Percentiles rank a stretch among this genome's conserved stretches.
These are phyloP conservation scores for Drosophila stalkeri DNA, from an alignment of 2,888 invertebrate species.

Conservation along the genomic window DNA sequence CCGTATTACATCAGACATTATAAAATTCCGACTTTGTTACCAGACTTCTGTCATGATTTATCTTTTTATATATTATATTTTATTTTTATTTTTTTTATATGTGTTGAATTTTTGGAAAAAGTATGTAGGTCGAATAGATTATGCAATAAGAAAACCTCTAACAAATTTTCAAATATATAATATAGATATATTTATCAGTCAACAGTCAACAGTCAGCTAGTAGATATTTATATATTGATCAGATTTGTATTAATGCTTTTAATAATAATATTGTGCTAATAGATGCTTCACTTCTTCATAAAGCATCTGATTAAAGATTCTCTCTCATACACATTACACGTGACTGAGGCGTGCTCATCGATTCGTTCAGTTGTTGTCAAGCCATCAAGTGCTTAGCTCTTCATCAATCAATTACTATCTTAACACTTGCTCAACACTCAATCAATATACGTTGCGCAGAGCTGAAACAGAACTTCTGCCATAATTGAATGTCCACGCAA, in stretches of 20 bases:
- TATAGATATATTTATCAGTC: too few relatives aligned
- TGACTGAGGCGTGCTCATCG: neutral
- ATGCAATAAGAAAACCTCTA: too few relatives aligned
- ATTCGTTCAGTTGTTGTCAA: neutral
- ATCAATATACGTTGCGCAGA: neutral
- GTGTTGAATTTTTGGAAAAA: too few relatives aligned
- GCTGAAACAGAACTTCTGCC: neutral
- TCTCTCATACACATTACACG: neutral
- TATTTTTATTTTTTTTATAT: too few relatives aligned
- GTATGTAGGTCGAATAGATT: too few relatives aligned
- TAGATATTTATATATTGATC: neutral
- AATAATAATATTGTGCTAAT: neutral
- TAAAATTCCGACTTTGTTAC: too few relatives aligned
- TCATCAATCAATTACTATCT: slow-evolving; percentile 27
- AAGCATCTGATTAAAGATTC: neutral
- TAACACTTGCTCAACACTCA: slow-evolving; percentile 8
- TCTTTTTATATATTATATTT: too few relatives aligned
- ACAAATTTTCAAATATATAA: too few relatives aligned
- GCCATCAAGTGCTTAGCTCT: neutral
- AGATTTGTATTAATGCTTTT: neutral
- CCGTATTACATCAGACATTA: too few relatives aligned
- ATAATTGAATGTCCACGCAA: slow-evolving; percentile 35
- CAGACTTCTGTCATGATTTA: too few relatives aligned
- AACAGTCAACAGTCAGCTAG: too few relatives aligned
- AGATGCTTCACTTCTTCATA: too few relatives aligned